Evolutionary conservation across 2,113 vertebrate genomes (phyloP), one percentile per base, ranked within the genome.

Genomic region (Mustelus asterias): DNA sequence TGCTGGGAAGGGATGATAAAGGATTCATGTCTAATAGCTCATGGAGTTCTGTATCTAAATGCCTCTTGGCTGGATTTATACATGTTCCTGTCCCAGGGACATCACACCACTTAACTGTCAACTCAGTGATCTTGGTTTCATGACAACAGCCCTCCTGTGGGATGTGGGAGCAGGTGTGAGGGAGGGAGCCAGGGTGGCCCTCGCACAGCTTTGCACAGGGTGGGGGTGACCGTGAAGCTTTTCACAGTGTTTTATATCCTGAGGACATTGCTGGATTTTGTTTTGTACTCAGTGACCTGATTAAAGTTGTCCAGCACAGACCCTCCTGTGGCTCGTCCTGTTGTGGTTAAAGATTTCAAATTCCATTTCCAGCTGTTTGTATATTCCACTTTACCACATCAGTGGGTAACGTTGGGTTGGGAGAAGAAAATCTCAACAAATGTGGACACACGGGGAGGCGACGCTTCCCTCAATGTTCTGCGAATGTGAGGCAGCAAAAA

Each of bases 301-400:
- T 58, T 60, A 48, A 86, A 44, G 83, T 60, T 60, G 58, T 90
- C 54, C 26, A 33, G 88, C 3, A 63, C 88, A 60, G 26, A 54
- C 72, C 58, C 88, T 33, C 13, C 58, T 29, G 88, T 14, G 88
- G 54, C 60, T 60, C 11, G 24, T 1, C 24, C 14, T 60, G 26
- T 18, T 58, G 54, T 90, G 54, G 48, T 60, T 58, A 90, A 60
- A 90, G 54, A 60, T 58, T 90, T 90, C 11, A 26, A 90, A 60
- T 90, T 90, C 54, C 88, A 90, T 60, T 33, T 90, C 48, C 88
- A 90, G 48, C 88, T 90, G 88, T 29, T n/a, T 33, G 54, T 90
- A 33, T 8, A 90, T 90, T 60, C 24, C 54, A 90, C 48, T 60
- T 90, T n/a, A 90, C 60, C 11, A 33, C 11, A 60, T 60, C 88